These are phyloP conservation scores for Pyxicephalus adspersus DNA, from an alignment of 2,113 vertebrate species.

Conservation along the genomic window DNA sequence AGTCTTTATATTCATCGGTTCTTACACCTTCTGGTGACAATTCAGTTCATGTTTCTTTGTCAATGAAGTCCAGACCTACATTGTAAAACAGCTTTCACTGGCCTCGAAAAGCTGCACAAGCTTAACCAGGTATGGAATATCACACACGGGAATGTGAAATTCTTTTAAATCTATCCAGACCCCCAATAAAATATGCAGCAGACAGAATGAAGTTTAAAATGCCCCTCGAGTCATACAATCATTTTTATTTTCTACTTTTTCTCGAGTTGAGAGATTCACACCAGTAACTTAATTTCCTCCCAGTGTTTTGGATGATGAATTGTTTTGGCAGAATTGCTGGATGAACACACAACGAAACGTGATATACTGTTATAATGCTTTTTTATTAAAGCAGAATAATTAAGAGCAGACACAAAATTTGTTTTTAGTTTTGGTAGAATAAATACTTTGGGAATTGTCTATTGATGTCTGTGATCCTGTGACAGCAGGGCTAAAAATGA, in stretches of 20 bases:
- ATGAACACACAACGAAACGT: conserved; percentile 15
- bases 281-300: conserved; percentile 30
- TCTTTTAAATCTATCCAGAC: conserved; percentile 55
- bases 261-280: conserved; percentile 31
- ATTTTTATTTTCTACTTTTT: conserved; percentile 43
- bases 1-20: no score
- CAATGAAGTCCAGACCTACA: conserved; percentile 36
- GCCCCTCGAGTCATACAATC: conserved; percentile 31
- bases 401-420: no score
- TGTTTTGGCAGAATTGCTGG: conserved; percentile 2
- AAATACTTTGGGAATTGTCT: no score
- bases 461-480: no score
- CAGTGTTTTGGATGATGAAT: conserved; percentile 27
- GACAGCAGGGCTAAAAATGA: no score
- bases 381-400: no score
- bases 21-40: no score
- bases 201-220: conserved; percentile 49
- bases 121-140: conserved; percentile 29
- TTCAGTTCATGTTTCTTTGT: background rate
- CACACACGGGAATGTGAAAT: conserved; percentile 51
- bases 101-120: conserved; percentile 23
- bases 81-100: conserved; percentile 44
- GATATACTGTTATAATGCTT: conserved; percentile 6
- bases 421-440: no score
- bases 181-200: conserved; percentile 52